Base-by-base conservation (phyloP, 2,888 invertebrate genomes). In the Hemicrepidius hirtus region DNA sequence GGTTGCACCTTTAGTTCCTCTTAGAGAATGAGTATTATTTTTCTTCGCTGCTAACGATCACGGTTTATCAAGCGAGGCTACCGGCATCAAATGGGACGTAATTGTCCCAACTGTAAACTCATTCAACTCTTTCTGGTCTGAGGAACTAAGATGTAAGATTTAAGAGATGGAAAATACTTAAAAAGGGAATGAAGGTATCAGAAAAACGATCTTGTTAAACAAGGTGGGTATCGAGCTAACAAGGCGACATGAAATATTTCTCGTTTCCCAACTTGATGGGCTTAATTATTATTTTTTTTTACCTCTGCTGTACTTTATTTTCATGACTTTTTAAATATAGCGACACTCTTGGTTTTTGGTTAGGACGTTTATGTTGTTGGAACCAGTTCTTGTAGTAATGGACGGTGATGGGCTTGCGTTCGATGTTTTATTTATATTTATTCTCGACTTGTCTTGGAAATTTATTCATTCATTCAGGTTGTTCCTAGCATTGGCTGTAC, bases 401-500 rank as follows among this genome's bases (percentile, higher is more conserved):
- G 32, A 21, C 55, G 55, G 13, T 20, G 57, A 57, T 35, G 20
- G 57, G 57, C 18, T 57, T 37, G 20, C 35, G 37, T 16, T 35
- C 37, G 57, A 57, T 57, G 57, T 57, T 57, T 57, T 57, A 57
- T 57, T 57, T 32, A 32, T 32, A 37, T 57, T 37, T 53, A 28
- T 28, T 13, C 55, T n/a, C 44, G 16, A 20, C 12, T 10, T 37
- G 57, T 35, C 57, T 37, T 37, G 57, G 13, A 57, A 57, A 57
- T 57, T 57, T 57, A 57, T 57, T 57, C 57, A 57, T 57, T 57
- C 18, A 57, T 57, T 13, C 57, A 57, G 32, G 37, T 37, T 37
- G 57, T 20, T 28, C 57, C 6, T 37, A 18, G 32, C 57, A 20
- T 35, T 35, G 37, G 24, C 37, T 35, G 10, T 10, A 57, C 57